Base-by-base conservation (phyloP, 2,888 invertebrate genomes). In the Camptogramma bilineatum region DNA sequence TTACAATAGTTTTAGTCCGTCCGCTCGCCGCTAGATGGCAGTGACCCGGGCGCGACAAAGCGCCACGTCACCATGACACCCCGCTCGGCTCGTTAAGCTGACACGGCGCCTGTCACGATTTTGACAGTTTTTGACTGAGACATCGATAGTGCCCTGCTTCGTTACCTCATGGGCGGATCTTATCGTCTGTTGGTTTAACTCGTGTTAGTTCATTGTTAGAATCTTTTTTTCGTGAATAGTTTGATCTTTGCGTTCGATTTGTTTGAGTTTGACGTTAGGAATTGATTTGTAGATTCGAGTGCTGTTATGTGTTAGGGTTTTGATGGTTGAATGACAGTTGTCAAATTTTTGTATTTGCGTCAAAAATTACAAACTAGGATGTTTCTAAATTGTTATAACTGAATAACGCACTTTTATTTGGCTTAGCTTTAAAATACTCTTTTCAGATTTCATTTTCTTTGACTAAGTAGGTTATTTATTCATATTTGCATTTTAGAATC, bases 91-190 rank as follows among this genome's bases (percentile, higher is more conserved):
- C 92, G 93, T 92, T 91, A 92, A 86, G 76, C 88, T 83, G 88
- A 90, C 91, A 87, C 90, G 88, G 85, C 88, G 88, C 86, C 88
- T 89, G 92, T 91, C 93, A 91, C 73, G 83, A 85, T 90, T 90
- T 88, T 91, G 92, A 92, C 92, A 91, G 91, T 90, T 89, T 88
- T 87, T 87, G 92, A 93, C 92, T 92, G 88, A 91, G 93, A 92
- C 93, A 91, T 92, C 92, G 92, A 92, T 92, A 89, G 82, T 84
- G 81, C 48, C 78, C 75, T 85, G 86, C 86, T 85, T 87, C 89
- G 91, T 90, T 91, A 90, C 86, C 82, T 84, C 76, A 83, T 83
- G 85, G 89, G 90, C 90, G 89, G 87, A 84, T 77, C 88, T 90
- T 90, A 90, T 88, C 88, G 84, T 83, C 81, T 88, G 87, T 89